A percentile compares a stretch with the other conserved stretches of the same genome.
Evolutionary conservation across 2,888 invertebrate genomes (phyloP).

Genomic region (Blastobasis adustella): DNA sequence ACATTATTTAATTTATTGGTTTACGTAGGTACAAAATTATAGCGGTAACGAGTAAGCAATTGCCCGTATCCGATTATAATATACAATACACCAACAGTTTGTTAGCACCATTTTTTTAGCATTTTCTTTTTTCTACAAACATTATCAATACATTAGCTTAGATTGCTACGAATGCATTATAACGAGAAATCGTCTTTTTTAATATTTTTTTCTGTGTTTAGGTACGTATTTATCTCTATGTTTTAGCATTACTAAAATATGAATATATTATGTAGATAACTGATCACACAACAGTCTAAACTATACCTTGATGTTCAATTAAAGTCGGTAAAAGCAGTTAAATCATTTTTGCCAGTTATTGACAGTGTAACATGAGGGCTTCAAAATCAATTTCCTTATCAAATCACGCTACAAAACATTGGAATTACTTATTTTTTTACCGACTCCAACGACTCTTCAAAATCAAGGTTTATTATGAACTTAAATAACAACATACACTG

Average conservation of each 20-base stretch:
- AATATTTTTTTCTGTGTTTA: constrained; percentile 33
- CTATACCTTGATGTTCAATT: constrained; percentile 21
- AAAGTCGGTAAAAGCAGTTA: no score
- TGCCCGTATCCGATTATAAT: constrained; percentile 53
- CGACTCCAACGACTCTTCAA: no score
- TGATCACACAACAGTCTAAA: constrained; percentile 46
- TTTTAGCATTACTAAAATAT: constrained; percentile 19
- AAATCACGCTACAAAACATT: no score
- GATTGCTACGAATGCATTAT: constrained; percentile 56
- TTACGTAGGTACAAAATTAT: constrained; percentile 64
- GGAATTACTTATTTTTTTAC: no score
- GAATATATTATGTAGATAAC: constrained; percentile 41
- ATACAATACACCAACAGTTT: constrained; percentile 63
- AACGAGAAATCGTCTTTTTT: constrained; percentile 58
- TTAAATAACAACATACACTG: constrained; percentile 34
- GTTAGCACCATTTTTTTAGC: constrained; percentile 69
- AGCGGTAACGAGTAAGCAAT: constrained; percentile 57
- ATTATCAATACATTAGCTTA: constrained; percentile 53
- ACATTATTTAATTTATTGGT: constrained; percentile 57
- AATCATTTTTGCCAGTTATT: no score
- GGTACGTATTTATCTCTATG: constrained; percentile 32
- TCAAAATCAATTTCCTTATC: no score
- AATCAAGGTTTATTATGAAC: not conserved
- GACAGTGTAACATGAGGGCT: no score
- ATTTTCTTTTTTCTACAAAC: constrained; percentile 54